Evolutionary conservation across 2,888 invertebrate species (phyloP).

Genomic region (Sminthurides aquaticus): DNA sequence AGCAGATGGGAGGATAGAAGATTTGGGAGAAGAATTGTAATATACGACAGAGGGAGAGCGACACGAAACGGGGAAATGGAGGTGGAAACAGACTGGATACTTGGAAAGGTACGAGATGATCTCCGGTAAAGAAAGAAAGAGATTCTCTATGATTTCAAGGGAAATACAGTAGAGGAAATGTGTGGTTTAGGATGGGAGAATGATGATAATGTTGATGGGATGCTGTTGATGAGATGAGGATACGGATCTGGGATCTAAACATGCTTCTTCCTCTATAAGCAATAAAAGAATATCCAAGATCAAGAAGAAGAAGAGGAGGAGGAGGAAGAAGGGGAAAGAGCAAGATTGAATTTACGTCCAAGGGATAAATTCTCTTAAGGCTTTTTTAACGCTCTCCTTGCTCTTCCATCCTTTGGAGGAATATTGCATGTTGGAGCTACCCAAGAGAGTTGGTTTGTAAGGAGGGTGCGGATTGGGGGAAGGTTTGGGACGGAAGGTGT

Average conservation of each 20-base stretch:
- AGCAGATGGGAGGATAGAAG: not conserved
- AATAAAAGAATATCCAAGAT: too few relatives aligned
- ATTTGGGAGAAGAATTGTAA: not conserved
- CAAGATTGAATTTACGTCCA: too few relatives aligned
- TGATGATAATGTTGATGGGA: not conserved
- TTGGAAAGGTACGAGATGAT: too few relatives aligned
- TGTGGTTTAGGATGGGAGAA: not conserved
- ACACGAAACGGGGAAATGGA: not conserved
- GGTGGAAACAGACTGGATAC: too few relatives aligned
- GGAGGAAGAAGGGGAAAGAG: not conserved
- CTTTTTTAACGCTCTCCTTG: too few relatives aligned
- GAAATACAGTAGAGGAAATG: too few relatives aligned
- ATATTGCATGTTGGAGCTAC: not conserved
- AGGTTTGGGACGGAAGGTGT: conserved; percentile 7
- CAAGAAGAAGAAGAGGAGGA: too few relatives aligned
- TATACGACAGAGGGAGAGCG: not conserved
- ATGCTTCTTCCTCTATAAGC: too few relatives aligned
- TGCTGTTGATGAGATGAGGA: not conserved
- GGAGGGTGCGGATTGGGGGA: conserved; percentile 2
- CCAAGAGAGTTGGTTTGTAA: conserved; percentile 8
- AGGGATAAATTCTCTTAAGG: too few relatives aligned
- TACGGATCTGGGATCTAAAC: not conserved
- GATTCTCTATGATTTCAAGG: too few relatives aligned
- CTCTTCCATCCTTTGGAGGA: too few relatives aligned
- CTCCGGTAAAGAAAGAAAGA: too few relatives aligned